A percentile compares a stretch with the other conserved stretches of the same genome.
Evolutionary conservation across 2,888 invertebrate genomes (phyloP).

Genomic region (Parnassius smintheus): DNA sequence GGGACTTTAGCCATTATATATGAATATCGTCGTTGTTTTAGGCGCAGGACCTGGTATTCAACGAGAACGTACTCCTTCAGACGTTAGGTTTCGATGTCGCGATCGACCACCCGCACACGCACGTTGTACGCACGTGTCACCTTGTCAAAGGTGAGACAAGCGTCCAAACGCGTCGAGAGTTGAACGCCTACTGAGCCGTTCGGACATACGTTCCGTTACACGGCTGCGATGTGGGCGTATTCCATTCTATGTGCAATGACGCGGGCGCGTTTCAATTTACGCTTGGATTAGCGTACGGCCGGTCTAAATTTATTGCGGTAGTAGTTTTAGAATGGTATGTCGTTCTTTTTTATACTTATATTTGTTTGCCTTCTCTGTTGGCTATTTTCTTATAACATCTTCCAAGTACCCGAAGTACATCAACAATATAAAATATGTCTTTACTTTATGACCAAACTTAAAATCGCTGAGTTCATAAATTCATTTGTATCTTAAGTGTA

Average conservation of each 20-base stretch:
- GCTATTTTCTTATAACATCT: not conserved
- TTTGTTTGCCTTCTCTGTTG: constrained; percentile 19
- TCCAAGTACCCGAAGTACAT: too few species aligned
- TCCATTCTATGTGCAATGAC: constrained; percentile 32
- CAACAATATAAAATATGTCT: too few species aligned
- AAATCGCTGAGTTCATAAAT: too few species aligned
- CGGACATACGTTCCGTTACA: constrained; percentile 34
- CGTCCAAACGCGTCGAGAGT: constrained; percentile 38
- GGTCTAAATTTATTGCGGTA: constrained; percentile 31
- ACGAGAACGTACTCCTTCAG: constrained; percentile 98
- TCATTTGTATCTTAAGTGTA: too few species aligned
- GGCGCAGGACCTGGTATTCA: constrained; percentile 96
- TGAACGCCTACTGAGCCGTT: constrained; percentile 23
- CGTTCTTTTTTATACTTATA: constrained; percentile 14
- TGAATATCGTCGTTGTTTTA: constrained; percentile 59
- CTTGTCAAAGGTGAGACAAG: constrained; percentile 92
- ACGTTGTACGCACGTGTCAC: constrained; percentile 97
- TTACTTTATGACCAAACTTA: too few species aligned
- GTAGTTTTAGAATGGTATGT: constrained; percentile 31
- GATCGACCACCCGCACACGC: constrained; percentile 98
- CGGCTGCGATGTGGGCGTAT: constrained; percentile 26
- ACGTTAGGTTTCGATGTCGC: constrained; percentile 99
- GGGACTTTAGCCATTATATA: not conserved
- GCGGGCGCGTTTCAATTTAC: constrained; percentile 23
- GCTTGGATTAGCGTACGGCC: constrained; percentile 25